Evolutionary conservation across 2,113 vertebrate genomes (phyloP).

Genomic region (Paedocypris sp.): DNA sequence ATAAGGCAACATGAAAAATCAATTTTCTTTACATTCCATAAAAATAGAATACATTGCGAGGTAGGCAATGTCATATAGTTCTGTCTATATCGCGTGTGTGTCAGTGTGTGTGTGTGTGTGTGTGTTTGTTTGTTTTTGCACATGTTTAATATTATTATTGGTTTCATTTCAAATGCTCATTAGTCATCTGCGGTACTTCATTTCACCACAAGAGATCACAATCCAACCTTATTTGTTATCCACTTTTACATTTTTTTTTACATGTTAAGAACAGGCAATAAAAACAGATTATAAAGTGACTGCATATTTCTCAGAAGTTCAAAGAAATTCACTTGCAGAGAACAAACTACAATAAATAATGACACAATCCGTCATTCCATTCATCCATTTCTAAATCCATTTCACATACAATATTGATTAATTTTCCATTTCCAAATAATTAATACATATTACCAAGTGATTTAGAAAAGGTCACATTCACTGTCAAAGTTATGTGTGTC

Average conservation of each 20-base stretch:
- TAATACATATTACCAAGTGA: conserved; percentile 24
- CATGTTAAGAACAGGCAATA: conserved; percentile 18
- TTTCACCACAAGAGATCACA: conserved; percentile 9
- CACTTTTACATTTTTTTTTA: conserved; percentile 32
- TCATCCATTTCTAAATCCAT: no score
- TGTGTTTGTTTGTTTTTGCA: no score
- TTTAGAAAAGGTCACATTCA: not conserved
- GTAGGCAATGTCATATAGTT: no score
- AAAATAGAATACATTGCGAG: no score
- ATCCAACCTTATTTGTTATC: conserved; percentile 14
- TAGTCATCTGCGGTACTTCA: conserved; percentile 24
- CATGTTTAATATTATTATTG: conserved; percentile 37
- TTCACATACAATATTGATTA: no score
- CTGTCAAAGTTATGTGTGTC: not conserved
- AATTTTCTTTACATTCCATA: no score
- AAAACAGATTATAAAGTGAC: conserved; percentile 26
- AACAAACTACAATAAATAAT: conserved; percentile 42
- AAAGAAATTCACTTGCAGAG: conserved; percentile 47
- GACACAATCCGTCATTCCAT: no score
- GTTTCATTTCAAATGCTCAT: not conserved
- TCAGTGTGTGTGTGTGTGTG: no score
- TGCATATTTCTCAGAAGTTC: conserved; percentile 50
- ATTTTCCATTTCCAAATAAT: no score
- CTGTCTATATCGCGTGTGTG: no score
- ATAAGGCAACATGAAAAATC: no score